Evolutionary conservation across 2,888 invertebrate species (phyloP).

Genomic region (Plebejus melissa): DNA sequence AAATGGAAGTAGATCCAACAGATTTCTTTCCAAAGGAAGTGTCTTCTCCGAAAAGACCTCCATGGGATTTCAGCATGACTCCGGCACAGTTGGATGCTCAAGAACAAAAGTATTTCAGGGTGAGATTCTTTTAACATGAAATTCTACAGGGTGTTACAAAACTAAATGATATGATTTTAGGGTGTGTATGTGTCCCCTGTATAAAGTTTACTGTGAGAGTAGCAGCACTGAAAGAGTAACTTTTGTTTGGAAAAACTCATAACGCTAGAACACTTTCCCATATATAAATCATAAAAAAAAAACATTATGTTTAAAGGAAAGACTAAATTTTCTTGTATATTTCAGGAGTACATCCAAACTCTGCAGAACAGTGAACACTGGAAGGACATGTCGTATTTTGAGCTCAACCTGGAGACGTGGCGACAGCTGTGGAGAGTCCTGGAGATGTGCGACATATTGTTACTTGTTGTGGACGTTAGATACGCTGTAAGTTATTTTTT

Average conservation of each 20-base stretch:
- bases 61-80: constrained; percentile 89
- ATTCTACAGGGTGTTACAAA: no score
- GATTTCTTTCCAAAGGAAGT: constrained; percentile 84
- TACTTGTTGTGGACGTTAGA: constrained; percentile 93
- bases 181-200: no score
- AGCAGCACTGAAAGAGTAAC: no score
- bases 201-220: no score
- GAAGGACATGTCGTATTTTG: constrained; percentile 90
- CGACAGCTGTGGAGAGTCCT: constrained; percentile 96
- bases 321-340: constrained; percentile 25
- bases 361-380: constrained; percentile 81
- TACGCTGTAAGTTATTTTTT: constrained; percentile 81
- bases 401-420: constrained; percentile 97
- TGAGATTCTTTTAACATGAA: constrained; percentile 46
- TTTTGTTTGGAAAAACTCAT: no score
- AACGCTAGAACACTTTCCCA: no score
- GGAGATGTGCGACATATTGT: constrained; percentile 94
- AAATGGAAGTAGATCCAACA: constrained; percentile 83
- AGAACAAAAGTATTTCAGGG: constrained; percentile 91
- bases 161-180: no score
- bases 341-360: constrained; percentile 85
- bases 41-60: constrained; percentile 90
- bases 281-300: no score
- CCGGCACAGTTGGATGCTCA: constrained; percentile 85
- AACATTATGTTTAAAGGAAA: no score